Percentiles rank a stretch among this genome's conserved stretches.
Conservation (phyloP, 2,797 vertebrate species). For the Thalassophryne amazonica region DNA sequence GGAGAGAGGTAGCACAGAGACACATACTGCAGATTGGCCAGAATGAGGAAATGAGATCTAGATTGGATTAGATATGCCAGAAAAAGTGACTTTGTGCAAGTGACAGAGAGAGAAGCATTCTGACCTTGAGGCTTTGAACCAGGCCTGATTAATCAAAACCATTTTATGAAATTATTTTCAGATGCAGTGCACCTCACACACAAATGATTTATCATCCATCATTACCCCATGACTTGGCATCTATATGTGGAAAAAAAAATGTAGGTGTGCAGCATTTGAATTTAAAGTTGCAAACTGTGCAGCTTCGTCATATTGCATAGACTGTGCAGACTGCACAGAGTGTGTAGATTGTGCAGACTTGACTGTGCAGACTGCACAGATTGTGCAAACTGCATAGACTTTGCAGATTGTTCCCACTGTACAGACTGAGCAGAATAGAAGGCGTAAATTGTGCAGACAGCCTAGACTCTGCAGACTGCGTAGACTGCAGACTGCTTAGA, state of each 20-base stretch:
- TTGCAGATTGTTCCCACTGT: too few species aligned
- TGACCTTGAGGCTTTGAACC: constrained; percentile 73
- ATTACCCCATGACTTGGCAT: constrained; percentile 12
- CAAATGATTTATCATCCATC: constrained; percentile 59
- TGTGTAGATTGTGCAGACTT: too few species aligned
- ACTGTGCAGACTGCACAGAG: too few species aligned
- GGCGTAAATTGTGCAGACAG: too few species aligned
- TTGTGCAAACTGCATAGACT: too few species aligned
- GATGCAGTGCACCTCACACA: constrained; percentile 61
- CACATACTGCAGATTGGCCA: constrained; percentile 48
- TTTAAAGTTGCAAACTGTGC: too few species aligned
- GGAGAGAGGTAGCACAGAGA: constrained; percentile 46
- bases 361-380: too few species aligned
- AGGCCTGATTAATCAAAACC: constrained; percentile 71
- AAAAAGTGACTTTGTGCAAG: constrained; percentile 31
- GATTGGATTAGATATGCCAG: constrained; percentile 59
- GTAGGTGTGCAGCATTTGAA: constrained; percentile 2
- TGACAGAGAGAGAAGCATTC: constrained; percentile 16
- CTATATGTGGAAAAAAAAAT: constrained; percentile 6
- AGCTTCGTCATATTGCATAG: too few species aligned
- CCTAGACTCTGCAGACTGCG: too few species aligned
- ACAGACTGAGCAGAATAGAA: too few species aligned
- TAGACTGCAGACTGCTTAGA: too few species aligned
- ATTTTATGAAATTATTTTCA: constrained; percentile 74
- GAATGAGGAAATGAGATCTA: constrained; percentile 50